A percentile compares a stretch with the other conserved stretches of the same genome.
Evolutionary conservation across 2,888 invertebrate genomes (phyloP).

Genomic region (Anthophora plumipes): DNA sequence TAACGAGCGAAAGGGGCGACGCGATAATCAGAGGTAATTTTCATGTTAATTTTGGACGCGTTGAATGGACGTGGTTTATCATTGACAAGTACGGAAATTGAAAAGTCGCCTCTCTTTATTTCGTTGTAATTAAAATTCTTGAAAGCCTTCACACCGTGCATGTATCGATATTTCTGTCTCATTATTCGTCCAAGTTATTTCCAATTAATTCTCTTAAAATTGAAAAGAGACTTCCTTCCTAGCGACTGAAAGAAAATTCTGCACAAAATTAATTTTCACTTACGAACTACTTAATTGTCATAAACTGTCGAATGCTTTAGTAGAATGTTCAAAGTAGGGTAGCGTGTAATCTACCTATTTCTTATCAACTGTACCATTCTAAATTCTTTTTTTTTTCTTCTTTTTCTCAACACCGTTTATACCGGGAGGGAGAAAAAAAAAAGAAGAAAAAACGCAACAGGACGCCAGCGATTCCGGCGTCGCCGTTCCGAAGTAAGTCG

Average conservation of each 20-base stretch:
- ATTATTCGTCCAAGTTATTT: slow-evolving; percentile 16
- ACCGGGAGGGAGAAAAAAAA: too few species aligned
- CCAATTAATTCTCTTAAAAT: slow-evolving; percentile 17
- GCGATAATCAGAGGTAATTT: slow-evolving; percentile 8
- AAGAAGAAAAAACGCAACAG: neutral
- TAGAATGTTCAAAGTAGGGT: too few species aligned
- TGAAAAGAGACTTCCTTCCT: neutral
- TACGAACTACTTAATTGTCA: neutral
- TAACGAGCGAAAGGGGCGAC: neutral
- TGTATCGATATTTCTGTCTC: slow-evolving; percentile 6
- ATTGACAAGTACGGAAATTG: slow-evolving; percentile 3
- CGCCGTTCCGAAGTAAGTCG: slow-evolving; percentile 55
- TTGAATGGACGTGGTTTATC: slow-evolving; percentile 5
- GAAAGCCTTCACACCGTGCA: neutral
- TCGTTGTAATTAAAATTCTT: slow-evolving; percentile 26
- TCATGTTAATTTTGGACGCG: slow-evolving; percentile 8
- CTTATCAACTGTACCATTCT: neutral
- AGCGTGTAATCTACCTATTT: neutral
- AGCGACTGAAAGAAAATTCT: neutral
- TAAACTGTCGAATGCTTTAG: neutral
- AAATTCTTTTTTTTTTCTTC: too few species aligned
- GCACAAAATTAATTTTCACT: neutral
- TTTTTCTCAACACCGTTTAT: neutral
- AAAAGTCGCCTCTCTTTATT: slow-evolving; percentile 6
- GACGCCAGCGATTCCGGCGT: slow-evolving; percentile 6